phyloP scores from a whole-genome alignment of 64 coral and sea anemone species.

The Dendrophyllia cribrosa region DNA sequence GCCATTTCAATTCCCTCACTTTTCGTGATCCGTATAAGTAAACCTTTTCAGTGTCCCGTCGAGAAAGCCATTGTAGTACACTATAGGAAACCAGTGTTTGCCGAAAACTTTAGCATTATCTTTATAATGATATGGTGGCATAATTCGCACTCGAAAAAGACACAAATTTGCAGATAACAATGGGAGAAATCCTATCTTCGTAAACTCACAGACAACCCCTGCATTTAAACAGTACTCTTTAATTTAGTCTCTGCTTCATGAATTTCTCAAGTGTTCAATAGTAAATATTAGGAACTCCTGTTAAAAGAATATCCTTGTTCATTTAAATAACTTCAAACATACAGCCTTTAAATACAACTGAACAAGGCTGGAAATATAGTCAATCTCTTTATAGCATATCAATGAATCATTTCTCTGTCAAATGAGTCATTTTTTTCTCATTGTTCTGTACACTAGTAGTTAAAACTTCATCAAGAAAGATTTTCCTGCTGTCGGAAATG shows the following conservation, averaged over 20 bases:
- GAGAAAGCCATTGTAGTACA: constrained; percentile 37
- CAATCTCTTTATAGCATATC: constrained; percentile 5
- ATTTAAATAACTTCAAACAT: constrained; percentile 58
- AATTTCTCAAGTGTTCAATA: constrained; percentile 17
- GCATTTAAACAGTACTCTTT: constrained; percentile 34
- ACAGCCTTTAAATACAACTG: constrained; percentile 35
- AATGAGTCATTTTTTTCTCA: not conserved
- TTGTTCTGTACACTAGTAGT: not conserved
- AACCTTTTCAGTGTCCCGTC: not conserved
- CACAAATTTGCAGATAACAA: constrained; percentile 31
- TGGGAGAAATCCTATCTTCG: not conserved
- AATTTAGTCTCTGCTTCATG: constrained; percentile 33
- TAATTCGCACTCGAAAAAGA: constrained; percentile 30
- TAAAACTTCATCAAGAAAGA: not conserved
- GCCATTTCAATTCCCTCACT: constrained; percentile 14
- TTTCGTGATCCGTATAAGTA: not conserved
- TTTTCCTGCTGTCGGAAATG: constrained; percentile 3
- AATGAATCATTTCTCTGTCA: constrained; percentile 17
- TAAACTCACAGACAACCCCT: not conserved
- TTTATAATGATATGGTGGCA: constrained; percentile 1
- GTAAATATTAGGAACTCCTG: constrained; percentile 2
- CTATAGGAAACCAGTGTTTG: constrained; percentile 3
- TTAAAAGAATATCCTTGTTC: not conserved
- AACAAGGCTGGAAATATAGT: constrained; percentile 13
- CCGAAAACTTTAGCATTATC: constrained; percentile 10